These are phyloP conservation scores for Takifugu flavidus DNA, from an alignment of 2,113 vertebrate genomes.

Conservation along the genomic window DNA sequence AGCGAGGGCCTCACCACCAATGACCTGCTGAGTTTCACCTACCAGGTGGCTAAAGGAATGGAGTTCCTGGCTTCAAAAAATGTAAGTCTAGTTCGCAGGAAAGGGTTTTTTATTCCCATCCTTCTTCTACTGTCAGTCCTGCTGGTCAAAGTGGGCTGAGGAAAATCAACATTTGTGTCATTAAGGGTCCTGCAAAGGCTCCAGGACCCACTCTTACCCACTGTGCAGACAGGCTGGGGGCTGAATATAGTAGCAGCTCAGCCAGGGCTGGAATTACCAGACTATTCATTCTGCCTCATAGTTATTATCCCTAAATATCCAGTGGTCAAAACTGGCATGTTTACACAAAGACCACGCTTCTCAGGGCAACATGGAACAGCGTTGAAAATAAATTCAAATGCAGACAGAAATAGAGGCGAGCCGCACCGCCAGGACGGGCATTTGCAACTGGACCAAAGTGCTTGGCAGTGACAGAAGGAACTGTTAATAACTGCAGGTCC, in stretches of 20 bases:
- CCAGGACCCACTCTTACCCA: constrained; percentile 23
- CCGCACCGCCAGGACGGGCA: constrained; percentile 17
- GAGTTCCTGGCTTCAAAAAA: constrained; percentile 98
- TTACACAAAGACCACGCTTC: constrained; percentile 51
- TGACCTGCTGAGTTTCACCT: constrained; percentile 96
- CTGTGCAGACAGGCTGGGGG: constrained; percentile 39
- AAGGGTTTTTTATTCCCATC: neutral
- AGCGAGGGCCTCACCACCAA: constrained; percentile 85
- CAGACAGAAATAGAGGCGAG: constrained; percentile 39
- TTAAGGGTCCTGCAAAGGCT: constrained; percentile 53
- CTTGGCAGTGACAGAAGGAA: neutral
- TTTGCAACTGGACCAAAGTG: neutral
- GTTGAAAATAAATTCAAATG: constrained; percentile 44
- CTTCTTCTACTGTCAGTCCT: constrained; percentile 35
- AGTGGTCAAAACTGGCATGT: constrained; percentile 61
- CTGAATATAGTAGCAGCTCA: constrained; percentile 57
- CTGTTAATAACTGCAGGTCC: neutral
- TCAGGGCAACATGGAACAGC: constrained; percentile 42
- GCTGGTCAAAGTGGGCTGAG: constrained; percentile 27
- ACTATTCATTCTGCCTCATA: constrained; percentile 57
- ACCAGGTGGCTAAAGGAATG: constrained; percentile 96
- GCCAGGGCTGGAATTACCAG: constrained; percentile 61
- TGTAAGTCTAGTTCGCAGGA: constrained; percentile 71
- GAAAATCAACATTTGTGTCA: constrained; percentile 58
- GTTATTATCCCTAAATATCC: constrained; percentile 71